Evolutionary conservation across 1,140 invertebrate genomes (phyloP), one percentile per base, ranked within the genome.

Genomic region (Leguminivora glycinivorella): DNA sequence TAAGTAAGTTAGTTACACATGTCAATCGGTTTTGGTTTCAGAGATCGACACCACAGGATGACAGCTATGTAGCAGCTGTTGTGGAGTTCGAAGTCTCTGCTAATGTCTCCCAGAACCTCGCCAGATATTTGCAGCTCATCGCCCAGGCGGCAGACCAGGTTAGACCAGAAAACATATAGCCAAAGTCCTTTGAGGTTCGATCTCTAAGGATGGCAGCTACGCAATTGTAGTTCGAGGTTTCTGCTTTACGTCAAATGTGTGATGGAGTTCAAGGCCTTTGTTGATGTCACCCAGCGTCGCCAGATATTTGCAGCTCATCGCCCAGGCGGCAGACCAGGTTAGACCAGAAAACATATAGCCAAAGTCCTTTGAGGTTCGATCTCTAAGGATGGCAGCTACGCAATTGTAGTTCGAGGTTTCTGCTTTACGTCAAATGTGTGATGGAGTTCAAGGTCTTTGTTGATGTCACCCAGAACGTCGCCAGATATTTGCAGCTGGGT

Each of bases 41-140:
- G 92, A 88, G 78, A 43, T 87, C 89, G 3, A 83, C 86, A 9
- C 82, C 86, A 17, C 76, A 80, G 69, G 80, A 84, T 70, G 75
- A 80, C 38, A 90, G 82, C 72, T 94, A 94, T 70, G 88, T 88
- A 2, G 93, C 93, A 2, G 93, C 92, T 0, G 93, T 93, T 3
- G 90, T 93, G 12, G 93, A 94, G 70, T 93, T 84, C 72, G 73
- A 80, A 56, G 82, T 84, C 2, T 75, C 70, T 0, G 69, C 72
- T 0, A 69, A 84, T 56, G 69, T 79, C 9, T 31, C 75, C 1
- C 43, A 29, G 1, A 91, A 89, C 73, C 69, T 84, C 19, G 63
- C 74, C 5, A 85, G 84, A 38, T 92, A 92, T 69, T n/a, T 83
- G 0, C 56, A 72, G 12, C 76, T 87, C 12, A 90, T 89, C 12